Evolutionary conservation across 2,113 vertebrate genomes (phyloP).

Genomic region (Channa argus): DNA sequence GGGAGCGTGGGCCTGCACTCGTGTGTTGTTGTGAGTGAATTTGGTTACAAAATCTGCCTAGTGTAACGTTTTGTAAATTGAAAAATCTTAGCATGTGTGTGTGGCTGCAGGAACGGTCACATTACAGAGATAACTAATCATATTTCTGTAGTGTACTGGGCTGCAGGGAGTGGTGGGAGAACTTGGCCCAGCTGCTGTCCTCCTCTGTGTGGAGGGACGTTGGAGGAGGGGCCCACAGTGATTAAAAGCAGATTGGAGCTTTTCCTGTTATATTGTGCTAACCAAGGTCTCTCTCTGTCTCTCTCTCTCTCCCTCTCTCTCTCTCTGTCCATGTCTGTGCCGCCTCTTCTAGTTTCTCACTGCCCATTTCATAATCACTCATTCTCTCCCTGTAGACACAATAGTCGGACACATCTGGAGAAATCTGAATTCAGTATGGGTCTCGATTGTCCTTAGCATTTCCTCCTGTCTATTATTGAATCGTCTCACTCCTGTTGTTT

Average conservation of each 20-base stretch:
- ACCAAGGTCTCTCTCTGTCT: slow-evolving; percentile 56
- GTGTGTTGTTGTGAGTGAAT: not conserved
- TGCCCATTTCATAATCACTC: slow-evolving; percentile 10
- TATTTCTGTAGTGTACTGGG: not conserved
- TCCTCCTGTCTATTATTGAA: slow-evolving; percentile 5
- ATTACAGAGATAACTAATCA: slow-evolving; percentile 15
- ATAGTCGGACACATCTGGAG: slow-evolving; percentile 72
- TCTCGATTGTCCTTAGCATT: slow-evolving; percentile 8
- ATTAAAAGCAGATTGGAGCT: slow-evolving; percentile 91
- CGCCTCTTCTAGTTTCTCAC: slow-evolving; percentile 58
- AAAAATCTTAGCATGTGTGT: not conserved
- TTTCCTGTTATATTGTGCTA: slow-evolving; percentile 89
- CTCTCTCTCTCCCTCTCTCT: slow-evolving; percentile 34
- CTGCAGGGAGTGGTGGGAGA: slow-evolving; percentile 50
- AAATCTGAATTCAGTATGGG: slow-evolving; percentile 58
- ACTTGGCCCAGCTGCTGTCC: slow-evolving; percentile 44
- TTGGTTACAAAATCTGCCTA: not conserved
- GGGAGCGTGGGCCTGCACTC: slow-evolving; percentile 2
- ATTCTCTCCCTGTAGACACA: slow-evolving; percentile 56
- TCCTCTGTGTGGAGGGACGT: slow-evolving; percentile 47
- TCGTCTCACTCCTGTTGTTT: not conserved
- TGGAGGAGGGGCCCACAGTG: slow-evolving; percentile 75
- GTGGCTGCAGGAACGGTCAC: not conserved
- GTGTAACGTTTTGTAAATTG: not conserved
- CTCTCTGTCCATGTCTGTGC: slow-evolving; percentile 30